These are phyloP conservation scores for Thripadectes ignobilis DNA, from an alignment of 2,797 vertebrate species.

Conservation along the genomic window DNA sequence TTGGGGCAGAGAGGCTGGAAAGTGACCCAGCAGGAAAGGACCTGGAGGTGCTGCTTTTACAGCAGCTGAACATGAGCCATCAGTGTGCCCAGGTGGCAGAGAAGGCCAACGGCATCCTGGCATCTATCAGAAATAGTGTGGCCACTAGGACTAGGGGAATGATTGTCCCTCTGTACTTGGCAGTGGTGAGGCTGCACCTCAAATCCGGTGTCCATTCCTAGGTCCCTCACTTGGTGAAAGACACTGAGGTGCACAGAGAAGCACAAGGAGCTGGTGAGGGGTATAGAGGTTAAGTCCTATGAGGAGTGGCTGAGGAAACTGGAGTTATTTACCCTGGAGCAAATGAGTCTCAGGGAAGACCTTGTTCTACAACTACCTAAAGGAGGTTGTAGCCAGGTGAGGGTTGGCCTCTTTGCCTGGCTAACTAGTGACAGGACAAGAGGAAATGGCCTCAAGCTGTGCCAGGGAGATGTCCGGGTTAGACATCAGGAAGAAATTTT, in stretches of 20 bases:
- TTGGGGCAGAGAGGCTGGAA: background rate
- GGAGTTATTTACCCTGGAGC: background rate
- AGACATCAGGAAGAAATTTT: background rate
- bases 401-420: background rate
- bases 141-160: background rate
- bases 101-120: background rate
- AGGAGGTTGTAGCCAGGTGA: no score
- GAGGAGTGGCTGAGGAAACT: background rate
- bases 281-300: background rate
- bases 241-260: background rate
- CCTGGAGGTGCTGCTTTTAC: no score
- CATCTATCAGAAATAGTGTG: background rate
- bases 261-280: background rate
- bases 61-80: background rate
- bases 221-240: background rate
- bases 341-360: background rate
- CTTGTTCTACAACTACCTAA: background rate
- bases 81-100: background rate
- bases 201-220: background rate
- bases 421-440: background rate
- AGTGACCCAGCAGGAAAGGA: background rate
- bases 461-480: background rate
- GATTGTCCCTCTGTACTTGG: background rate
- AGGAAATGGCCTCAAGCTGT: background rate
- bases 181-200: background rate